Base-by-base conservation (phyloP, 2,888 invertebrate genomes). In the Apamea anceps region DNA sequence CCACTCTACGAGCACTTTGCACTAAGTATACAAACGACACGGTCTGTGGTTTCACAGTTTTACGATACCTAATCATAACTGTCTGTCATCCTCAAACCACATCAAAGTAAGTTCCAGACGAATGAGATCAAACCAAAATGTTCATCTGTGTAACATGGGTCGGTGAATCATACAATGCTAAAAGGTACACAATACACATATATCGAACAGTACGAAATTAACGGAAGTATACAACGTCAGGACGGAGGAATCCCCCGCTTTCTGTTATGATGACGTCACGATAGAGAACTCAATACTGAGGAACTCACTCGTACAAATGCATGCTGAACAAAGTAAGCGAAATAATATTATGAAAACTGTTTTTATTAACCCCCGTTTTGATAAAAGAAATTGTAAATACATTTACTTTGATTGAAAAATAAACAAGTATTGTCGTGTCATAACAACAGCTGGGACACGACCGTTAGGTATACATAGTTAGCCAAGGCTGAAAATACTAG, bases 241-340 rank as follows among this genome's bases (percentile, higher is more conserved):
- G 1, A 7, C 15, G 13, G 5, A 71, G 66, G 66, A 83, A 80
- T 72, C n/a, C 71, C 81, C 73, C 51, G 37, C n/a, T 18, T 42
- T 57, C 45, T 18, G 54, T 51, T 62, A 18, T 45, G n/a, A 15
- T 75, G 63, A 72, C 75, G 75, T 81, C 63, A 72, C 25, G n/a
- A 21, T 37, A 15, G 4, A 54, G 10, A 78, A 45, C 18, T 28
- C 18, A 42, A 12, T 12, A 32, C 13, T 37, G 37, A 21, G 8
- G 15, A 32, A 54, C 15, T n/a, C 0, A 13, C 8, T n/a, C 2
- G 6, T 10, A 77, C 8, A 60, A 13, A 13, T 32, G 5, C 57
- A 5, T n/a, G 13, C 37, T 10, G 21, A 74, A 72, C 21, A 37
- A 73, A 63, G 71, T 18, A n/a, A 62, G 18, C 10, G 12, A 37